These are phyloP conservation scores for Rhagonycha lutea DNA, from an alignment of 2,888 invertebrate genomes.

Conservation along the genomic window DNA sequence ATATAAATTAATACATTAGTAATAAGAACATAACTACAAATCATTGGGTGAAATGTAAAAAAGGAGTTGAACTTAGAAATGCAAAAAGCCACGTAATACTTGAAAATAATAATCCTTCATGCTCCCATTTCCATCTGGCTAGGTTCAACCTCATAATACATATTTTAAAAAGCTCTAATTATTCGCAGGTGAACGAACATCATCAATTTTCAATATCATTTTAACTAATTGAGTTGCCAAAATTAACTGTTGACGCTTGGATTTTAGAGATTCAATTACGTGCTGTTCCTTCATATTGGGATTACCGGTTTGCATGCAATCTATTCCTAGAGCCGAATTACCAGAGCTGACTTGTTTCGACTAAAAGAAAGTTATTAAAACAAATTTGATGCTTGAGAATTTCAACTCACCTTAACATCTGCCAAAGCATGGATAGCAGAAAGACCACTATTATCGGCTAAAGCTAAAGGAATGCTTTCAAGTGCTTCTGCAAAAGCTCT, in stretches of 20 bases:
- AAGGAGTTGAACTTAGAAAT: too few relatives aligned
- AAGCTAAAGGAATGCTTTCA: constrained; percentile 90
- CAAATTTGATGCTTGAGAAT: neutral
- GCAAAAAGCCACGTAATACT: too few relatives aligned
- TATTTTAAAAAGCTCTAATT: neutral
- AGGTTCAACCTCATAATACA: neutral
- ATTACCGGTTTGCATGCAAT: constrained; percentile 85
- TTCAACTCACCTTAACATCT: constrained; percentile 70
- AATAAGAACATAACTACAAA: neutral
- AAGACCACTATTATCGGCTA: constrained; percentile 96
- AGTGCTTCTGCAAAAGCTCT: constrained; percentile 94
- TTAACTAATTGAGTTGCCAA: constrained; percentile 97
- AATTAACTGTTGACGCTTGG: constrained; percentile 96
- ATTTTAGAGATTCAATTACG: constrained; percentile 95
- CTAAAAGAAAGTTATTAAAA: constrained; percentile 38
- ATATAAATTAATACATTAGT: neutral
- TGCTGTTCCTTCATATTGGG: constrained; percentile 92
- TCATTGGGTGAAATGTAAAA: neutral
- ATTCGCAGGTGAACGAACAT: constrained; percentile 69
- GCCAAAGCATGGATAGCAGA: constrained; percentile 91
- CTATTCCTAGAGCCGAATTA: constrained; percentile 88
- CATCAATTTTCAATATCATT: constrained; percentile 99
- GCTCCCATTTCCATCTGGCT: too few relatives aligned
- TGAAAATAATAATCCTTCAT: too few relatives aligned
- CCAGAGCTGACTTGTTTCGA: constrained; percentile 84